Evolutionary conservation across 2,797 vertebrate genomes (phyloP).

Genomic region (Anguilla marmorata): DNA sequence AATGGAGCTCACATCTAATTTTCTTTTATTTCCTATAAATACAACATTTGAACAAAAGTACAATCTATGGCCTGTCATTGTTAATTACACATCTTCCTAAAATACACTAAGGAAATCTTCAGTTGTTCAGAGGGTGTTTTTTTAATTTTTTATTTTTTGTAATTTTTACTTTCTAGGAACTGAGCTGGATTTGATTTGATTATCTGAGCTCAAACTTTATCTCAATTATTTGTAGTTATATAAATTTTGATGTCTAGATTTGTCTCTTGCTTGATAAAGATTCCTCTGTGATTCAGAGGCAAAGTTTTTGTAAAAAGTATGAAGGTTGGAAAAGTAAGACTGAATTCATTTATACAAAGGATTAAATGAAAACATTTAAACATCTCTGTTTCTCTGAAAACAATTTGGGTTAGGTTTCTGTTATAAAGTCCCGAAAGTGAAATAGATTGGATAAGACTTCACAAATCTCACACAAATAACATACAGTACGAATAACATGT

Average conservation of each 20-base stretch:
- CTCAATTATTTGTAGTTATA: background rate
- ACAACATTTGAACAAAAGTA: background rate
- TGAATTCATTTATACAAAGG: conserved; percentile 30
- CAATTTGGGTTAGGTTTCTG: background rate
- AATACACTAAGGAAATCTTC: background rate
- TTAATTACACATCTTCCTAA: background rate
- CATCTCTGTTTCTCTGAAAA: conserved; percentile 10
- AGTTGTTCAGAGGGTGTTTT: background rate
- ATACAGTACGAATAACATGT: background rate
- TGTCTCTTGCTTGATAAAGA: background rate
- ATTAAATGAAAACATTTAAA: conserved; percentile 11
- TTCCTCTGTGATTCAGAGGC: background rate
- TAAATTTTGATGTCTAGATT: background rate
- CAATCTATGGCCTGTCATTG: background rate
- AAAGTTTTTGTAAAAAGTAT: background rate
- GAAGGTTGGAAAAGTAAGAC: background rate
- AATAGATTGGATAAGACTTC: conserved; percentile 2
- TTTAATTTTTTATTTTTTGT: background rate
- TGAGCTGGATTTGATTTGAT: background rate
- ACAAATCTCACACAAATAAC: conserved; percentile 10
- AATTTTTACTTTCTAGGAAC: background rate
- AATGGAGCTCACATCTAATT: background rate
- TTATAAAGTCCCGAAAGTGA: background rate
- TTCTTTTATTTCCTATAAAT: background rate
- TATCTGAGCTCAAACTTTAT: background rate